Base-by-base conservation (phyloP, 2,888 invertebrate species). In the Malacosoma neustria region DNA sequence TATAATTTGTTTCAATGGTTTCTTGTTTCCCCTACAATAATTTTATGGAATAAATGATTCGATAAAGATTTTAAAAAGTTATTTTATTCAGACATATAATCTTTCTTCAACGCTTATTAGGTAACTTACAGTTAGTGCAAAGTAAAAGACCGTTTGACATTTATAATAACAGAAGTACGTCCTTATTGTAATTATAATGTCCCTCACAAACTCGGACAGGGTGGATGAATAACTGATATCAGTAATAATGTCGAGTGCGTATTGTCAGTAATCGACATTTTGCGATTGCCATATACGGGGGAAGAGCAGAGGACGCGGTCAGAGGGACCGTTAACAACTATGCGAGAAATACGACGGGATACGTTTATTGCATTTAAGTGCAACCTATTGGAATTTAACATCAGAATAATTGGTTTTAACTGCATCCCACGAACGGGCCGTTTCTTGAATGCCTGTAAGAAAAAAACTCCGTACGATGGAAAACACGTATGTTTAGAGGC, bases 351-450 rank as follows among this genome's bases (percentile, higher is more conserved):
- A 45, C 48, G 50, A 48, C 42, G 39, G 35, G 43, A 51, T 46
- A 54, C 40, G 42, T 54, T 57, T 51, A 49, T 49, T 51, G 47
- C 43, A 47, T 40, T 35, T 38, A 29, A 33, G 36, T 14, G 22
- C 32, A 35, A 37, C 33, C 36, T 33, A 22, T 4, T 33, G 39
- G 39, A 45, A 44, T 43, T 41, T 41, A 33, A 38, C 46, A 49
- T 41, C 48, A 58, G 47, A 51, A 57, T 52, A 46, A 54, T 62
- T 62, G 42, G 42, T 53, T 47, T 22, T 22, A 22, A 9, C 22
- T 22, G 22, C 9, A 22, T 9, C 22, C 3, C 9, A 9, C 22
- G 22, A 22, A 3, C n/a, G 22, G 9, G 22, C 9, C 22, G 9
- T 22, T 22, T 22, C 6, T 22, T 7, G 9, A 22, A 22, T 22